Percentiles rank a stretch among this genome's conserved stretches.
phyloP scores from a whole-genome alignment of 2,113 vertebrate species.

The Malaclemys terrapin region DNA sequence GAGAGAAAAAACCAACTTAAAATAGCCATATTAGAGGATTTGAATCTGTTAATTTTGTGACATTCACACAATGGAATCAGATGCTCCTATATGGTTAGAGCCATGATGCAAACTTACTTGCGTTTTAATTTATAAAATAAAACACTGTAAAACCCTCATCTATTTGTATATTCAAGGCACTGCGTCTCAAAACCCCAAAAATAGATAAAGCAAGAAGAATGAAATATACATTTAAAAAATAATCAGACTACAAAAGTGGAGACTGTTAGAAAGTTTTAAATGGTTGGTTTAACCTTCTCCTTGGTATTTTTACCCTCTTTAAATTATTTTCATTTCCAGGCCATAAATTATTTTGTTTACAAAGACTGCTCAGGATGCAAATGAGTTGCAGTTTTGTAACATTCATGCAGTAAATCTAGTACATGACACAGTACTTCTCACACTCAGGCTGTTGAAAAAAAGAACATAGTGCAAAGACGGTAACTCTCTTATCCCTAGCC shows the following conservation, averaged over 20 bases:
- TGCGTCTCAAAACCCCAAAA: conserved; percentile 72
- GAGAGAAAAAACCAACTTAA: conserved; percentile 82
- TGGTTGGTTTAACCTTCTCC: conserved; percentile 50
- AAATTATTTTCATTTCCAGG: conserved; percentile 27
- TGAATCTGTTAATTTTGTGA: conserved; percentile 64
- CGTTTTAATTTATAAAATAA: conserved; percentile 65
- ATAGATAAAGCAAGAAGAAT: conserved; percentile 72
- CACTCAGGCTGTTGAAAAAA: conserved; percentile 47
- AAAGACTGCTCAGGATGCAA: background rate
- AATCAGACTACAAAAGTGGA: conserved; percentile 55
- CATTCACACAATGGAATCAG: conserved; percentile 59
- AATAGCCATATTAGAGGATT: conserved; percentile 76
- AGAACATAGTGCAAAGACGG: conserved; percentile 71
- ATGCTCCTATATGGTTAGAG: conserved; percentile 58
- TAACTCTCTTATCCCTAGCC: conserved; percentile 76
- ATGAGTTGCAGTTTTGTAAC: background rate
- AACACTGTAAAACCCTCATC: conserved; percentile 51
- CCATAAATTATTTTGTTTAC: conserved; percentile 41
- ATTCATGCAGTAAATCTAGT: background rate
- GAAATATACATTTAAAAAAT: conserved; percentile 59
- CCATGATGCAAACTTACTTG: conserved; percentile 55
- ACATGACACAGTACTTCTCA: conserved; percentile 51
- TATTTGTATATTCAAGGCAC: conserved; percentile 65
- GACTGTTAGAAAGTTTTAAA: conserved; percentile 29
- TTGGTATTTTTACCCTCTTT: conserved; percentile 38